Conservation (phyloP, 2,888 invertebrate genomes). For the Gastracanthus pulcherrimus region DNA sequence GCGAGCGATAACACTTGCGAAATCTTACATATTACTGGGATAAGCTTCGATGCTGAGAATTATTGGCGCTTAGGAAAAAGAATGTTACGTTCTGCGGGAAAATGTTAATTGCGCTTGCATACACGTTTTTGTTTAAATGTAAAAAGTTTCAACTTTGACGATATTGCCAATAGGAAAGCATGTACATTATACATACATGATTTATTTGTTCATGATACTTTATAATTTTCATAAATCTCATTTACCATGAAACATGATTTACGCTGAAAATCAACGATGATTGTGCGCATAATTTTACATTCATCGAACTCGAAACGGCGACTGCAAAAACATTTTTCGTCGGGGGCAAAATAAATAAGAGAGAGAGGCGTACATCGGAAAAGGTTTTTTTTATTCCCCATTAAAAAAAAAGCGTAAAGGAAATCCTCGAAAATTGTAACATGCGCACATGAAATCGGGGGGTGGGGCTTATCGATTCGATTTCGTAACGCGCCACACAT, state of each 20-base stretch:
- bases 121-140: too few species aligned
- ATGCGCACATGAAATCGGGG: not conserved
- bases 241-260: too few species aligned
- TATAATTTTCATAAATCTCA: too few species aligned
- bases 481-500: slow-evolving; percentile 16
- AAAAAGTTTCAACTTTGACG: too few species aligned
- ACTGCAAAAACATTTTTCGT: not conserved
- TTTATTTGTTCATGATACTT: too few species aligned
- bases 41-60: not conserved
- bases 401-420: not conserved
- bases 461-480: slow-evolving; percentile 45
- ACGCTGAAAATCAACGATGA: not conserved
- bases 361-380: too few species aligned
- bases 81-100: not conserved
- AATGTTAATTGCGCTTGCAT: too few species aligned
- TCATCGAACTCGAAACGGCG: not conserved
- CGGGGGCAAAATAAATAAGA: too few species aligned
- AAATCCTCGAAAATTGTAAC: not conserved
- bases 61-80: not conserved
- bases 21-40: slow-evolving; percentile 1
- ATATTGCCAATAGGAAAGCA: too few species aligned
- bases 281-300: not conserved
- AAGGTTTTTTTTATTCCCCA: not conserved
- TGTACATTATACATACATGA: too few species aligned
- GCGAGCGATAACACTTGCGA: slow-evolving; percentile 4